phyloP scores from a whole-genome alignment of 1,140 invertebrate species.

The Pentalonia nigronervosa region DNA sequence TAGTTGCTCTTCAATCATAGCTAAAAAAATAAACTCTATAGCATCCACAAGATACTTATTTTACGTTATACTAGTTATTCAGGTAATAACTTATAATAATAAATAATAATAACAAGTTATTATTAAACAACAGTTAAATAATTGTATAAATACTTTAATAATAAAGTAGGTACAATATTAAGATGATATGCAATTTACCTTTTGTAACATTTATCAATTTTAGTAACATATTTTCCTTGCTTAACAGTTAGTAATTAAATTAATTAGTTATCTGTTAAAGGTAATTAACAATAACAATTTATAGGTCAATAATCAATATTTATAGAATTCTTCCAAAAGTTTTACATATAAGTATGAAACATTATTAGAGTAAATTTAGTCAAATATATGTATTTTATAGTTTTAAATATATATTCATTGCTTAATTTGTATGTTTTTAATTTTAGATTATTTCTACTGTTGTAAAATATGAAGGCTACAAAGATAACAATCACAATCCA shows the following conservation, averaged over 20 bases:
- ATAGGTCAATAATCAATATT: background rate
- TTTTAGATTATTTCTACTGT: conserved; percentile 31
- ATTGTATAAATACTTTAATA: background rate
- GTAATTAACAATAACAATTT: background rate
- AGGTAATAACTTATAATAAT: too few species aligned
- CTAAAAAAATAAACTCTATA: background rate
- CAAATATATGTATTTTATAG: background rate
- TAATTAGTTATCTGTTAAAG: background rate
- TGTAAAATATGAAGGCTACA: conserved; percentile 42
- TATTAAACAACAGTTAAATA: background rate
- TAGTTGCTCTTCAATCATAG: conserved; percentile 8
- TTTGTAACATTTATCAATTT: background rate
- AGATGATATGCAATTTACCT: background rate
- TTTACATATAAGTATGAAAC: too few species aligned
- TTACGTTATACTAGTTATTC: conserved; percentile 18
- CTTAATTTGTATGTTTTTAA: background rate
- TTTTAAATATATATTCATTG: background rate
- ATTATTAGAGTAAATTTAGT: background rate
- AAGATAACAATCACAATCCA: background rate
- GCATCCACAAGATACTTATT: background rate
- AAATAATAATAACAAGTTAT: background rate
- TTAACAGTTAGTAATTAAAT: background rate
- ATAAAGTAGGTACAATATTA: background rate
- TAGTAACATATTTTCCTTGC: background rate
- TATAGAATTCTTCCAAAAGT: background rate